Base-by-base conservation (phyloP, 2,797 vertebrate genomes). In the Sarcophilus harrisii region DNA sequence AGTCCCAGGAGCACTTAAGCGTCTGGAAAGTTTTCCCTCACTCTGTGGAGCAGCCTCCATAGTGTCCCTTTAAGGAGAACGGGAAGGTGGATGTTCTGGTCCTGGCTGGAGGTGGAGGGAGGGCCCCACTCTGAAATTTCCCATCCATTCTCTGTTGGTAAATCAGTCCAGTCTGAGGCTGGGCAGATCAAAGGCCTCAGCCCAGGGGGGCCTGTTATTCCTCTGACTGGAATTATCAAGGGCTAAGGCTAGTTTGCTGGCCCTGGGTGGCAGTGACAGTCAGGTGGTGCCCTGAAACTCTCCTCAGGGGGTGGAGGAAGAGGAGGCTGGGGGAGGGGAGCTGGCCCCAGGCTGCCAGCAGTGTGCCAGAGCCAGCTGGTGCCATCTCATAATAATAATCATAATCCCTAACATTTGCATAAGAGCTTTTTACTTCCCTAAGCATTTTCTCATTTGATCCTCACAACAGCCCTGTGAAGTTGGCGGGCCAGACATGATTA, bases 121-220 rank as follows among this genome's bases (percentile, higher is more conserved):
- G 96, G 90, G 93, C 94, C 91, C 94, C 95, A 49, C 3, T 5
- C 93, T 96, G 91, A 91, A 95, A 81, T 52, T 92, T 90, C 90
- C 95, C 96, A 49, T 96, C 96, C 94, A 94, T 90, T 96, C 90
- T 97, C 95, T 92, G 59, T 95, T 94, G 94, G 91, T 96, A 94
- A 95, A 95, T 95, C 93, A 95, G 95, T 94, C 96, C 57, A 95
- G 87, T 89, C 28, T 95, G 91, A 95, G 94, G 93, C 52, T 96
- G 94, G 91, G 59, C 90, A 97, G 96, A 96, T 96, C 81, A 97
- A 98, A 97, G 97, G 87, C 4, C 91, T 96, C 81, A 55, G 0
- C 92, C 90, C 93, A 95, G 94, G 95, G 62, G 55, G 45, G 66
- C 57, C 38, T 21, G 32, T 55, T 52, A 95, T 93, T 96, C 93